Conservation (phyloP, 2,888 invertebrate species). For the Sinodicranocentrus sp. region DNA sequence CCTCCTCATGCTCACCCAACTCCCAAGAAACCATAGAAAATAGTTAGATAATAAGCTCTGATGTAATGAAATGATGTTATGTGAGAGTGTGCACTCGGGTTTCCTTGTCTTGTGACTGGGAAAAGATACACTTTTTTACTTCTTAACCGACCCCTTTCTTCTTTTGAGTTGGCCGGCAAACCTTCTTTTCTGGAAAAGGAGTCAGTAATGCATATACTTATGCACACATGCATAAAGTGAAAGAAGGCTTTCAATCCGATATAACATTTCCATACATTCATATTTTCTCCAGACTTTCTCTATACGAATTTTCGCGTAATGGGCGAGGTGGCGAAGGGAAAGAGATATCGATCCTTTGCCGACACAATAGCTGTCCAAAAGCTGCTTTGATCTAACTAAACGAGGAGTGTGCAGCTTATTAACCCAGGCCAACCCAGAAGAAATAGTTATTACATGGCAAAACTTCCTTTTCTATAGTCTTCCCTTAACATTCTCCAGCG, state of each 20-base stretch:
- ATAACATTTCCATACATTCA: neutral
- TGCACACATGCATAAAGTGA: neutral
- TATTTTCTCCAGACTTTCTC: neutral
- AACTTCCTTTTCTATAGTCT: no score
- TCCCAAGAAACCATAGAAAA: neutral
- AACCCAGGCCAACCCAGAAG: conserved; percentile 64
- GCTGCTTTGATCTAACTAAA: conserved; percentile 66
- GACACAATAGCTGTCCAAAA: conserved; percentile 68
- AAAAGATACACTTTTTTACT: conserved; percentile 7
- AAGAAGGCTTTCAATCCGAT: conserved; percentile 15
- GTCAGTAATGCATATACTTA: neutral
- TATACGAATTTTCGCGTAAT: neutral
- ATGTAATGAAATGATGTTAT: conserved; percentile 17
- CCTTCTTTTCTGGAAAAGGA: neutral
- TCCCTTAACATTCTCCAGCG: no score
- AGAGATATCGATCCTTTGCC: conserved; percentile 68
- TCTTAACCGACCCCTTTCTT: neutral
- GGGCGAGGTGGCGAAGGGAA: conserved; percentile 66
- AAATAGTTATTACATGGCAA: conserved; percentile 49
- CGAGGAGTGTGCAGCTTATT: conserved; percentile 57
- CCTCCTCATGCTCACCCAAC: neutral
- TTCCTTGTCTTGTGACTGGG: no score
- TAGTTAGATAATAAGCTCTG: conserved; percentile 3
- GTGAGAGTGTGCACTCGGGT: no score
- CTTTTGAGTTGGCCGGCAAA: neutral